Base-by-base conservation (phyloP, 2,113 vertebrate species). In the Erpornis zantholeuca region DNA sequence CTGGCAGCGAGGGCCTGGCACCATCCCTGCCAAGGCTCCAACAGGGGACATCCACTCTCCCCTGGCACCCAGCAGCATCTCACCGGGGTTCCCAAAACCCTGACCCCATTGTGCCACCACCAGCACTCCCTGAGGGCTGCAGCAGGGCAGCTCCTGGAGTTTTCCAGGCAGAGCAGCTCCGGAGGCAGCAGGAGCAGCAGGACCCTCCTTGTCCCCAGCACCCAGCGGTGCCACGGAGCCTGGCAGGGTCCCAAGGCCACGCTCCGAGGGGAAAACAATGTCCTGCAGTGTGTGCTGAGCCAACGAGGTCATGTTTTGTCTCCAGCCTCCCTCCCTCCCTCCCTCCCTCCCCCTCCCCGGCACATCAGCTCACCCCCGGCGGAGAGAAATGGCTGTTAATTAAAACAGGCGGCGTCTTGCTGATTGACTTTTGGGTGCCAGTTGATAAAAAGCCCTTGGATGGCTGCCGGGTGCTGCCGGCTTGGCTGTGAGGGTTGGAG, bases 241-340 rank as follows among this genome's bases (percentile, higher is more conserved):
- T 6, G 0, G n/a, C 92, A 49, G 68, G 52, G 35, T 36, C 96
- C 96, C 96, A 97, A 97, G 96, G 96, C 92, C 94, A 44, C 31
- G 4, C 71, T 72, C 28, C 3, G 0, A 14, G 75, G 71, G 78
- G 64, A 82, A 91, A 95, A 96, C 96, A 96, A 97, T 71, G 78
- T 90, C 77, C 66, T 1, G 88, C 82, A 94, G 93, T 95, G 88
- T 47, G 82, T 2, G 71, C 61, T 33, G 19, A 40, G 3, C 80
- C 86, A 94, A 92, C 96, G 96, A 97, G 97, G 96, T 95, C 96
- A 95, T 97, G 96, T 97, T 97, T 97, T 97, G 97, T 97, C 96
- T 97, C 89, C 7, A 6, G 19, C 80, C 94, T 94, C 75, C 82
- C 84, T 61, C 35, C 21, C 45, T 19, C 28, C 52, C 13, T 15